phyloP scores from a whole-genome alignment of 1,140 invertebrate genomes.

The Achroia grisella region DNA sequence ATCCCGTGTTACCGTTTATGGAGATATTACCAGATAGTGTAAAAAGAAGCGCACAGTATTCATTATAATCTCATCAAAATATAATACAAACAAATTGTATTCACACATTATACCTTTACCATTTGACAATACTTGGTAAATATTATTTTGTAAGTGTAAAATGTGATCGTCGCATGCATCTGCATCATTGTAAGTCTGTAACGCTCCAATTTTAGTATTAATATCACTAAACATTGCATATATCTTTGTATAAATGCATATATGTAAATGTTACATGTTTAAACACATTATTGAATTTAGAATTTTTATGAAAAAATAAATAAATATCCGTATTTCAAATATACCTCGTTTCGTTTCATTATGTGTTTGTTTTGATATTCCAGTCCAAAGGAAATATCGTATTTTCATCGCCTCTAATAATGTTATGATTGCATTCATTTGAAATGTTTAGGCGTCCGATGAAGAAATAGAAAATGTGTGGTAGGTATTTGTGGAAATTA shows the following conservation, averaged over 20 bases:
- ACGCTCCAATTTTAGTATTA: conserved; percentile 70
- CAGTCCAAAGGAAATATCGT: background rate
- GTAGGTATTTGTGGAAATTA: background rate
- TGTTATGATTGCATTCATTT: background rate
- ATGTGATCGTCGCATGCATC: conserved; percentile 55
- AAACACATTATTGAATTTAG: conserved; percentile 74
- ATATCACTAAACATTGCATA: conserved; percentile 71
- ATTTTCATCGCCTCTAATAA: background rate
- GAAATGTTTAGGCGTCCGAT: background rate
- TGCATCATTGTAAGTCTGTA: conserved; percentile 58
- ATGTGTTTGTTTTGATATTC: conserved; percentile 14
- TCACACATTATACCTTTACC: conserved; percentile 47
- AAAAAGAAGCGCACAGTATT: conserved; percentile 59
- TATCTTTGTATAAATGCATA: conserved; percentile 73
- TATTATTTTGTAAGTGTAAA: conserved; percentile 66
- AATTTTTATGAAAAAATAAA: conserved; percentile 74
- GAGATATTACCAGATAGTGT: conserved; percentile 43
- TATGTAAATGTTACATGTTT: conserved; percentile 74
- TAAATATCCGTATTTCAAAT: conserved; percentile 74
- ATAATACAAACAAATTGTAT: conserved; percentile 28
- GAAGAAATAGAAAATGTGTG: background rate
- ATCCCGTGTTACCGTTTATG: conserved; percentile 22
- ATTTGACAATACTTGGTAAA: conserved; percentile 72
- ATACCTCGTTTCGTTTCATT: conserved; percentile 60
- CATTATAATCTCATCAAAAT: conserved; percentile 41